Evolutionary conservation across 2,113 vertebrate genomes (phyloP).

Genomic region (Maylandia zebra): DNA sequence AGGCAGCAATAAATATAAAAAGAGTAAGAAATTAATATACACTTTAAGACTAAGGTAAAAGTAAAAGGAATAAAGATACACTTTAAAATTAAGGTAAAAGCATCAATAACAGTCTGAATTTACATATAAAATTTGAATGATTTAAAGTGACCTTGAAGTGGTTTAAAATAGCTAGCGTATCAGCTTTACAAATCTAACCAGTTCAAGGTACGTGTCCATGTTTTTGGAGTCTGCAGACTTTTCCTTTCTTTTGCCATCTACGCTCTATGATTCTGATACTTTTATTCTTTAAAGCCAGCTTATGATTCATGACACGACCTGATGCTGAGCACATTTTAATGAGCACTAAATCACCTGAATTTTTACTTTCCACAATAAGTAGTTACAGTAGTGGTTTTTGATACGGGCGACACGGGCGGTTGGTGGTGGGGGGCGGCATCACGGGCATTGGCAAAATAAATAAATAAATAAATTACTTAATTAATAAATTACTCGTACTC

Average conservation of each 20-base stretch:
- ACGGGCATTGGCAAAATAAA: background rate
- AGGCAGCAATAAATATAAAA: background rate
- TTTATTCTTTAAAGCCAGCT: background rate
- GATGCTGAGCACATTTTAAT: background rate
- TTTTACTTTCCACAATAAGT: background rate
- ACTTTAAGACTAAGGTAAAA: background rate
- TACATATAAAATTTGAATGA: background rate
- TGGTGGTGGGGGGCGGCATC: background rate
- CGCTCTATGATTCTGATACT: background rate
- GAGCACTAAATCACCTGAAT: background rate
- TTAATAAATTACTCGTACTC: too few species aligned
- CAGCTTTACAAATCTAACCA: background rate
- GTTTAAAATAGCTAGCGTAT: background rate
- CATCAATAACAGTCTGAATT: background rate
- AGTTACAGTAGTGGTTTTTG: background rate
- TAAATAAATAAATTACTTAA: too few species aligned
- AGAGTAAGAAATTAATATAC: background rate
- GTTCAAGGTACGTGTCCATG: background rate
- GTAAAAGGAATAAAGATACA: background rate
- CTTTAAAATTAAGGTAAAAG: background rate
- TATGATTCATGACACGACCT: background rate
- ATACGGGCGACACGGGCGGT: accelerated
- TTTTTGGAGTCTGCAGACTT: background rate
- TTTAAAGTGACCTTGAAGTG: background rate
- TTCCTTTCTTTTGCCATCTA: background rate